Percentiles rank a stretch among this genome's conserved stretches.
phyloP scores from a whole-genome alignment of 2,113 vertebrate genomes.

The Tapirus terrestris region DNA sequence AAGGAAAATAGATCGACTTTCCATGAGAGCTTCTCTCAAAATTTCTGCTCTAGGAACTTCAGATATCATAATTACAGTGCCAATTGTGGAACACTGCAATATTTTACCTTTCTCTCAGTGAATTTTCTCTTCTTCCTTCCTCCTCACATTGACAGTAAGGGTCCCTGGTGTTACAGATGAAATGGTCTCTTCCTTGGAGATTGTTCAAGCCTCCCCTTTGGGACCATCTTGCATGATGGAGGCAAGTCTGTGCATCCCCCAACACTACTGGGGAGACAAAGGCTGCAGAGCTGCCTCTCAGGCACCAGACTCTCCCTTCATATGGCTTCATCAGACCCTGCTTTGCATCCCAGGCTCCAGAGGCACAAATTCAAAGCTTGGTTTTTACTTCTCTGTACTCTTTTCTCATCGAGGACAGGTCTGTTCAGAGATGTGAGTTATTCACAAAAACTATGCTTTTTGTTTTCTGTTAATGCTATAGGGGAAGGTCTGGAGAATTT shows the following conservation, averaged over 20 bases:
- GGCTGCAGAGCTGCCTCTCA: background rate
- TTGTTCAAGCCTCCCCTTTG: background rate
- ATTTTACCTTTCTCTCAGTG: background rate
- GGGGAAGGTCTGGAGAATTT: background rate
- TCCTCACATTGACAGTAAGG: background rate
- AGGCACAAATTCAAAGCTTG: background rate
- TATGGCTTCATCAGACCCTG: background rate
- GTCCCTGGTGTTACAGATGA: background rate
- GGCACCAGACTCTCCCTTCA: background rate
- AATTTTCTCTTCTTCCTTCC: background rate
- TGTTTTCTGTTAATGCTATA: background rate
- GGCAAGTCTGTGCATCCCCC: background rate
- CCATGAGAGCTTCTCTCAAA: background rate
- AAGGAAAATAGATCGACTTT: background rate
- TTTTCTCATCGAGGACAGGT: background rate
- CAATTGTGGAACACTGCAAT: background rate
- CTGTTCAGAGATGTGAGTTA: conserved; percentile 14
- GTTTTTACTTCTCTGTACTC: background rate
- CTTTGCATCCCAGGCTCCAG: background rate
- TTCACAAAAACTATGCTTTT: background rate
- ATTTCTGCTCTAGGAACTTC: background rate
- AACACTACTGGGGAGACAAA: background rate
- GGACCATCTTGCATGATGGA: background rate
- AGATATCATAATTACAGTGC: background rate
- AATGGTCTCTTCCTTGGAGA: background rate